Conservation (phyloP, 2,113 vertebrate genomes). For the Suricata suricatta region DNA sequence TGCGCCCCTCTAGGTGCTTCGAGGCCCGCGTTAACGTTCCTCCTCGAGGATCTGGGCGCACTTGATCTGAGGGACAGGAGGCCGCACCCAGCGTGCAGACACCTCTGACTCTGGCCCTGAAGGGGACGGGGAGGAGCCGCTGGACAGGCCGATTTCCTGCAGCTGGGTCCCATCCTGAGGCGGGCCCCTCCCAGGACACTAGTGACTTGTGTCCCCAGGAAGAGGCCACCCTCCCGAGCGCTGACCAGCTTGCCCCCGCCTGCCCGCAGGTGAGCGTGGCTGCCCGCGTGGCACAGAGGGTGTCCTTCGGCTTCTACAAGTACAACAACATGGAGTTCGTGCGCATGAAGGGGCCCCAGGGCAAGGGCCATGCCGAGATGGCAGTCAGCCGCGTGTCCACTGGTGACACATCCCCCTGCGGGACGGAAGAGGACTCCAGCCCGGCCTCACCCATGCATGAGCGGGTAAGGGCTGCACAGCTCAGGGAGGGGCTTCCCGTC, state of each 20-base stretch:
- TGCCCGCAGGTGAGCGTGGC: slow-evolving; percentile 94
- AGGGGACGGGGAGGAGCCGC: background rate
- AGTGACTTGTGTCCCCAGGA: background rate
- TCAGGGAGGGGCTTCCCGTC: background rate
- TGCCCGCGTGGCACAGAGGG: slow-evolving; percentile 97
- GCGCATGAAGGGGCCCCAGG: slow-evolving; percentile 98
- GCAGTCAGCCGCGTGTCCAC: slow-evolving; percentile 96
- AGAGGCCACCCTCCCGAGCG: fast-evolving
- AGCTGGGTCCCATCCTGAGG: fast-evolving
- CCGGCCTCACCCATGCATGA: slow-evolving; percentile 94
- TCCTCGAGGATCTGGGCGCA: fast-evolving
- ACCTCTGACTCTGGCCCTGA: fast-evolving
- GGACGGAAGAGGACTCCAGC: slow-evolving; percentile 93
- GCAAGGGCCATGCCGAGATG: slow-evolving; percentile 99
- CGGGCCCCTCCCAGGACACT: fast-evolving
- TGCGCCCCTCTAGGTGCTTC: background rate
- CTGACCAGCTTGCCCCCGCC: fast-evolving
- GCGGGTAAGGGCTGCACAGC: slow-evolving; percentile 86
- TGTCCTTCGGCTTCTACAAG: slow-evolving; percentile 99
- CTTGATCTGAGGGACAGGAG: background rate
- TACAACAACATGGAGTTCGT: slow-evolving; percentile 99
- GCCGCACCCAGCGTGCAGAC: background rate
- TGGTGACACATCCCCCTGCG: slow-evolving; percentile 95
- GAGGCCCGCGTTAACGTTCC: fast-evolving
- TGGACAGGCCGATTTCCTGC: fast-evolving